Evolutionary conservation across 2,797 vertebrate genomes (phyloP).

Genomic region (Microctenopoma stevenorrisi): DNA sequence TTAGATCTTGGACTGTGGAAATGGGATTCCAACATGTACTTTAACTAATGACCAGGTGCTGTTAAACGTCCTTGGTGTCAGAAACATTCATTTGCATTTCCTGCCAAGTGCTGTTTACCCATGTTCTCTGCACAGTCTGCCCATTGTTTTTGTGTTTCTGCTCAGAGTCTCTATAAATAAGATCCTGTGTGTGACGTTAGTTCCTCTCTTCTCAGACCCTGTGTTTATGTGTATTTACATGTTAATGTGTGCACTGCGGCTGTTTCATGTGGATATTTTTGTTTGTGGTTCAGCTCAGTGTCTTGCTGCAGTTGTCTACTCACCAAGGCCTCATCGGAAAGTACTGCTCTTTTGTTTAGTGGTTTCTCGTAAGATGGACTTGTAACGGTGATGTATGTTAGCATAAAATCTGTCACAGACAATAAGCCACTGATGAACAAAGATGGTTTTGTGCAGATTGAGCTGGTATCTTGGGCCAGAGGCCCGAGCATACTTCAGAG

Average conservation of each 20-base stretch:
- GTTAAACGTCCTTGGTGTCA: conserved; percentile 53
- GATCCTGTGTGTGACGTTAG: conserved; percentile 72
- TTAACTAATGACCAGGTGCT: conserved; percentile 57
- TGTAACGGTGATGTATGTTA: conserved; percentile 26
- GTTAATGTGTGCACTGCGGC: conserved; percentile 45
- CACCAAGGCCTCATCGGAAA: conserved; percentile 1
- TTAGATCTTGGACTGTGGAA: conserved; percentile 3
- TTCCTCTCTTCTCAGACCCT: conserved; percentile 63
- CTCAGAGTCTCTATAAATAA: conserved; percentile 76
- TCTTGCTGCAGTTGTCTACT: conserved; percentile 20
- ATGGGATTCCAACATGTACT: conserved; percentile 27
- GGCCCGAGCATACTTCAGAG: conserved; percentile 19
- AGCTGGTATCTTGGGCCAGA: conserved; percentile 14
- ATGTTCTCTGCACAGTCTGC: conserved; percentile 54
- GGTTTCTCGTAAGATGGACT: conserved; percentile 22
- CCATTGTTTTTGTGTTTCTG: conserved; percentile 66
- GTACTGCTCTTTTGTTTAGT: conserved; percentile 15
- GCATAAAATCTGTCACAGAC: conserved; percentile 30
- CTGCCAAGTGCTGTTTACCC: conserved; percentile 49
- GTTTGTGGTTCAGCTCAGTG: conserved; percentile 20
- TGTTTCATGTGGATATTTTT: conserved; percentile 28
- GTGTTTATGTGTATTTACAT: conserved; percentile 69
- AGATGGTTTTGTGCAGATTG: conserved; percentile 44
- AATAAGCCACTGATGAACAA: conserved; percentile 45
- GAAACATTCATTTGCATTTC: conserved; percentile 66